Conservation (phyloP, 2,888 invertebrate species). For the Choristoneura rosaceana region DNA sequence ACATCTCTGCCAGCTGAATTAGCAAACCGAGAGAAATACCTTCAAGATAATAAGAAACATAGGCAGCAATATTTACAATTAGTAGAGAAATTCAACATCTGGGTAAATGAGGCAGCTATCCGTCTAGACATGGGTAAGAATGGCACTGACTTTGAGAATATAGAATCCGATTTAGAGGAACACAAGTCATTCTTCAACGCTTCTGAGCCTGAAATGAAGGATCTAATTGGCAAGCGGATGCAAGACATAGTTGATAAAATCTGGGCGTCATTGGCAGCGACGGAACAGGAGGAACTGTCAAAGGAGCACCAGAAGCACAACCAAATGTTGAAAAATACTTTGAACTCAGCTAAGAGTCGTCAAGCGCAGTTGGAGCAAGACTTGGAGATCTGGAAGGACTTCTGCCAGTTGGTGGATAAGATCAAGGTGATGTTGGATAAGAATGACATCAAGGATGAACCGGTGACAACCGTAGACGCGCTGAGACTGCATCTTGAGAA, state of each 20-base stretch:
- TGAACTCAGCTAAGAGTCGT: constrained; percentile 93
- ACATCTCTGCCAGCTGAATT: constrained; percentile 92
- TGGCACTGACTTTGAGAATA: constrained; percentile 95
- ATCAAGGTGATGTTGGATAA: constrained; percentile 91
- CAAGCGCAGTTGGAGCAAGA: constrained; percentile 93
- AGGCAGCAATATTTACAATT: constrained; percentile 91
- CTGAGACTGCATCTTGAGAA: constrained; percentile 94
- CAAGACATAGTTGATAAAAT: constrained; percentile 94
- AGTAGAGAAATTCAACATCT: constrained; percentile 91
- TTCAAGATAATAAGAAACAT: constrained; percentile 91
- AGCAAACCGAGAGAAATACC: constrained; percentile 91
- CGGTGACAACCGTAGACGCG: constrained; percentile 91
- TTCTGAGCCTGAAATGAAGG: constrained; percentile 91
- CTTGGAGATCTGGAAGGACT: constrained; percentile 94
- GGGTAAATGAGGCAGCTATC: constrained; percentile 93
- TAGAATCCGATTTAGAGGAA: constrained; percentile 92
- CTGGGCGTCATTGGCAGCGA: constrained; percentile 92
- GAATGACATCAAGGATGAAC: constrained; percentile 91
- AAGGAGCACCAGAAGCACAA: constrained; percentile 93
- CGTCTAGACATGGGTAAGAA: constrained; percentile 91
- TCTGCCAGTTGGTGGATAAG: constrained; percentile 91
- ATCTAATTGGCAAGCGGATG: constrained; percentile 92
- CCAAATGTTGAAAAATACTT: constrained; percentile 91
- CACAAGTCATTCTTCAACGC: constrained; percentile 93
- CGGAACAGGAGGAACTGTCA: constrained; percentile 93